Base-by-base conservation (phyloP, 2,888 invertebrate species). In the Rhingia rostrata region DNA sequence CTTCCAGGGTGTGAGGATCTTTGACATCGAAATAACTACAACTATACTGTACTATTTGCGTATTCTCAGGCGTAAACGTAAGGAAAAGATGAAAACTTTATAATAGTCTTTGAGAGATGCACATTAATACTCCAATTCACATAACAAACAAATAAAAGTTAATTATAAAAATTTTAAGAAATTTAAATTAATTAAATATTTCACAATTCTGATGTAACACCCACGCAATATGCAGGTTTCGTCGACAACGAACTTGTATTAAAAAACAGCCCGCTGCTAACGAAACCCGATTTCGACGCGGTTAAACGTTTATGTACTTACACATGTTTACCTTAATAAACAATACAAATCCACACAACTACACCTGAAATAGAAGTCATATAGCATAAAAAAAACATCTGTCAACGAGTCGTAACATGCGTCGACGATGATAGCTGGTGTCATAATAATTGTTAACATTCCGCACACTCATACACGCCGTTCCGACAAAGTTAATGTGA, bases 151-250 rank as follows among this genome's bases (percentile, higher is more conserved):
- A 22, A 2, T 22, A 22, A 22, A 22, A 22, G n/a, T 22, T 22
- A 22, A 22, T 2, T 22, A 22, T 2, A 22, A 22, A 2, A 22
- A 33, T 49, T 49, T 49, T 10, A 4, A n/a, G n/a, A n/a, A n/a
- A n/a, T 30, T 49, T 32, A 4, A 0, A 45, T 45, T 49, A 32
- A 49, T 49, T 49, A 10, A 49, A 30, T 49, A 10, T 22, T 30
- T 32, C 4, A 4, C 3, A 49, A 49, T 32, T 60, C 30, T 88
- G 90, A 79, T 87, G 88, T 78, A 64, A 78, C 61, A 72, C 87
- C 94, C 94, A 93, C 94, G 95, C 94, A 95, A 95, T 94, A 95
- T 96, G 96, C 96, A 97, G 96, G 96, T 97, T 97, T 97, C 96
- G 96, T 96, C 96, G 96, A 97, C 96, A 97, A 97, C 97, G 97